Conservation (phyloP, 2,113 vertebrate species). For the Myxocyprinus asiaticus region DNA sequence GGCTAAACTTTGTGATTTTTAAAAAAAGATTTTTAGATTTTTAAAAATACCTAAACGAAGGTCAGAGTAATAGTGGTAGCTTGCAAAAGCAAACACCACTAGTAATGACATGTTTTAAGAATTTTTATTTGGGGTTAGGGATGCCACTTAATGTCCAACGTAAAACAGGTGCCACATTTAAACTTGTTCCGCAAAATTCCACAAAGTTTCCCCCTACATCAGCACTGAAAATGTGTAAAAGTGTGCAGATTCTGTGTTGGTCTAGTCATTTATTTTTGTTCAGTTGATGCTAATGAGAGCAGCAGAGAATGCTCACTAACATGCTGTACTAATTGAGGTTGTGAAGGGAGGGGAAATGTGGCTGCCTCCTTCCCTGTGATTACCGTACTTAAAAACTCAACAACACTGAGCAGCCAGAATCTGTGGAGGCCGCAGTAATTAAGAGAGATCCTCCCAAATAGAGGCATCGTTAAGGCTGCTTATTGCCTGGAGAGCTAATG, state of each 20-base stretch:
- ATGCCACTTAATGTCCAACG: too few species aligned
- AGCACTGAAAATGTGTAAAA: too few species aligned
- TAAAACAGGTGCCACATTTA: too few species aligned
- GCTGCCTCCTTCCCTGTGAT: slow-evolving; percentile 57
- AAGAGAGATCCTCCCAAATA: slow-evolving; percentile 63
- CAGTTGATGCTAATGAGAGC: not conserved
- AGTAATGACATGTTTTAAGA: too few species aligned
- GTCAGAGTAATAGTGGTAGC: too few species aligned
- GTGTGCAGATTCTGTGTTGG: not conserved
- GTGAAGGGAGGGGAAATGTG: slow-evolving; percentile 11
- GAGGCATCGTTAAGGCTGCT: slow-evolving; percentile 61
- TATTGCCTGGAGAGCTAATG: slow-evolving; percentile 69
- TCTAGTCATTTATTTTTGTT: not conserved
- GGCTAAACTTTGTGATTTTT: too few species aligned
- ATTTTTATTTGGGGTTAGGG: too few species aligned
- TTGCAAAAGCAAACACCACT: too few species aligned
- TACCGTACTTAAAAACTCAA: slow-evolving; percentile 46
- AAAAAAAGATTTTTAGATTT: too few species aligned
- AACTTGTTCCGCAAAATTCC: too few species aligned
- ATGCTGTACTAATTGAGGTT: slow-evolving; percentile 30
- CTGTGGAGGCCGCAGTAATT: slow-evolving; percentile 68
- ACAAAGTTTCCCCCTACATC: too few species aligned
- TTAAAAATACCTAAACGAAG: too few species aligned
- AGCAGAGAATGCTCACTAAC: not conserved
- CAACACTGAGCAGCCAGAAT: slow-evolving; percentile 46